Evolutionary conservation across 1,140 invertebrate genomes (phyloP).

Genomic region (Heliconius melpomene): DNA sequence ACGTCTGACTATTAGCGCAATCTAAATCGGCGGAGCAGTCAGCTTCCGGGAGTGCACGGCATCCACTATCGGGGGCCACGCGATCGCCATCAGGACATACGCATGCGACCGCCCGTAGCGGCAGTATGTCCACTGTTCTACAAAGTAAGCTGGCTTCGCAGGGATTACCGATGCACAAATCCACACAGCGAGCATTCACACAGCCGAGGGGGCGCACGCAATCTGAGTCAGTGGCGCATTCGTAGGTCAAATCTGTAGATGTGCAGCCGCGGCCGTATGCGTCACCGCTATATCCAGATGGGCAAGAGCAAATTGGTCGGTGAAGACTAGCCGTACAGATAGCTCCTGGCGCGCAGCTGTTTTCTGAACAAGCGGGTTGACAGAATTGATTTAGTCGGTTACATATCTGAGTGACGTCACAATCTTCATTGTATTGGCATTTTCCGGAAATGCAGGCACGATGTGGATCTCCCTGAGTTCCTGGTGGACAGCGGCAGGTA

Average conservation of each 20-base stretch:
- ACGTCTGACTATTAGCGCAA: constrained; percentile 87
- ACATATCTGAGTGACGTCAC: constrained; percentile 91
- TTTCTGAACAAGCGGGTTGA: constrained; percentile 89
- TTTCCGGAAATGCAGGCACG: constrained; percentile 90
- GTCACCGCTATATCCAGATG: constrained; percentile 88
- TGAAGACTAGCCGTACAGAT: constrained; percentile 88
- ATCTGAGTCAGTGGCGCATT: constrained; percentile 89
- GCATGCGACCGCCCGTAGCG: constrained; percentile 90
- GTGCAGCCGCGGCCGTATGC: constrained; percentile 88
- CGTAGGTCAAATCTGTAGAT: constrained; percentile 70
- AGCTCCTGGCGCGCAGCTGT: constrained; percentile 89
- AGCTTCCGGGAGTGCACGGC: constrained; percentile 75
- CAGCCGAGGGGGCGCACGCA: constrained; percentile 88
- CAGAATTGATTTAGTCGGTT: constrained; percentile 92
- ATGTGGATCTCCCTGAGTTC: constrained; percentile 91
- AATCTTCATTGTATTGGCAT: constrained; percentile 95
- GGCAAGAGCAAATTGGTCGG: constrained; percentile 89
- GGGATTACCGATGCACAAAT: constrained; percentile 87
- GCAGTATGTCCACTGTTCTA: constrained; percentile 88
- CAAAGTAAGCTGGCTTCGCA: constrained; percentile 90
- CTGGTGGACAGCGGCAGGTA: constrained; percentile 90
- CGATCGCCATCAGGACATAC: constrained; percentile 85
- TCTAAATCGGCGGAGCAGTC: constrained; percentile 88
- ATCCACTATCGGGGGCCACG: constrained; percentile 82
- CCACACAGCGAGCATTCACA: constrained; percentile 87